phyloP scores from a whole-genome alignment of 2,797 vertebrate species.

The Nasua narica region DNA sequence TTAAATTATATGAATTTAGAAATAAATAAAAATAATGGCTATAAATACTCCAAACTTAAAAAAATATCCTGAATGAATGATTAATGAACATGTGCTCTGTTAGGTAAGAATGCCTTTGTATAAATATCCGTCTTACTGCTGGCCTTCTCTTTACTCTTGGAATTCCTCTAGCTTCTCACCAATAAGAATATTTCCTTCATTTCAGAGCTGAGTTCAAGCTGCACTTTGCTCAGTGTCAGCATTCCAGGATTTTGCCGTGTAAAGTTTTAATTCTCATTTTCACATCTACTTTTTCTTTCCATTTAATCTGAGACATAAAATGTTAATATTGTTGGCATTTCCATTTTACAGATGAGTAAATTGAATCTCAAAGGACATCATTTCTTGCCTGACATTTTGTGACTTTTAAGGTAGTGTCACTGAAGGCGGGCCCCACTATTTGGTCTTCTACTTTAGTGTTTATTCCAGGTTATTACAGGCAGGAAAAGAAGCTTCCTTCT shows the following conservation, averaged over 20 bases:
- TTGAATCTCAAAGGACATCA: slow-evolving; percentile 47
- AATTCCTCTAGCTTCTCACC: neutral
- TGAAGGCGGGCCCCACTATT: neutral
- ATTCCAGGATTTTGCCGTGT: neutral
- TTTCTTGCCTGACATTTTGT: slow-evolving; percentile 56
- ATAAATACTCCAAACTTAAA: neutral
- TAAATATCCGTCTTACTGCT: neutral
- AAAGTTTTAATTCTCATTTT: slow-evolving; percentile 31
- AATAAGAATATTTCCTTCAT: neutral
- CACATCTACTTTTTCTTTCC: slow-evolving; percentile 22
- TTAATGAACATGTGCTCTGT: neutral
- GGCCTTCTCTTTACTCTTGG: neutral
- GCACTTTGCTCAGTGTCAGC: neutral
- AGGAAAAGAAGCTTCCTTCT: neutral
- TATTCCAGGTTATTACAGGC: slow-evolving; percentile 4
- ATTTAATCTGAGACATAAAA: slow-evolving; percentile 61
- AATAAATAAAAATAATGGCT: neutral
- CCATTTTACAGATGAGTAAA: slow-evolving; percentile 71
- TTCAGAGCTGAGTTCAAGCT: neutral
- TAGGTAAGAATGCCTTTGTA: neutral
- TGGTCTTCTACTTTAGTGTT: neutral
- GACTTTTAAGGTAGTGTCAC: slow-evolving; percentile 50
- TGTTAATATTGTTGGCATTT: slow-evolving; percentile 70
- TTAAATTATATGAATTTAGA: neutral
- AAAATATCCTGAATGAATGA: neutral